Evolutionary conservation across 2,113 vertebrate species (phyloP).

Genomic region (Tupaia chinensis): DNA sequence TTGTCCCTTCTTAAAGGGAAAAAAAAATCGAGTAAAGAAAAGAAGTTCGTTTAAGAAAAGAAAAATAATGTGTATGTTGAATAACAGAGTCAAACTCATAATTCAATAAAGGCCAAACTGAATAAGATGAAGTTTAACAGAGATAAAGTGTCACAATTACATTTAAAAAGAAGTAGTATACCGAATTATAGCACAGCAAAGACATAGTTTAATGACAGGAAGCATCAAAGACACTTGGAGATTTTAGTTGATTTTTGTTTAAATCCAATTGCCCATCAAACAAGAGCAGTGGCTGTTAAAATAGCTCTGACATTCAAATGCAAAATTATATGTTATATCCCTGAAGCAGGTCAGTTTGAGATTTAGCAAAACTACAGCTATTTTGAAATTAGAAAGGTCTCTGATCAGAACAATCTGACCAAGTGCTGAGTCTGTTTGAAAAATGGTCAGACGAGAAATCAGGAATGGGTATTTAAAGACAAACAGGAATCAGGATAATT

Average conservation of each 20-base stretch:
- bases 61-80: neutral
- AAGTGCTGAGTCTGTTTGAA: too few relatives aligned
- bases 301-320: neutral
- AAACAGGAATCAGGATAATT: too few relatives aligned
- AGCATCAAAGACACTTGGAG: neutral
- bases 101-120: neutral
- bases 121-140: neutral
- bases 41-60: neutral
- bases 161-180: neutral
- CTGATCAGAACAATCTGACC: too few relatives aligned
- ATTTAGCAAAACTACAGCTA: too few relatives aligned
- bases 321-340: neutral
- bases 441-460: too few relatives aligned
- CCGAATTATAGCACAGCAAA: neutral
- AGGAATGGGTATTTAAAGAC: too few relatives aligned
- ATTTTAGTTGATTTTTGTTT: neutral
- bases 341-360: too few relatives aligned
- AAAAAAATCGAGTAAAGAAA: neutral
- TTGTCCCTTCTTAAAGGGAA: neutral
- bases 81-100: constrained; percentile 2
- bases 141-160: neutral
- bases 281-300: neutral
- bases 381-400: too few relatives aligned
- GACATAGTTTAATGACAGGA: neutral
- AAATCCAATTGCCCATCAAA: constrained; percentile 12